Conservation (phyloP, 2,888 invertebrate genomes). For the Lasioglossum oenotherae region DNA sequence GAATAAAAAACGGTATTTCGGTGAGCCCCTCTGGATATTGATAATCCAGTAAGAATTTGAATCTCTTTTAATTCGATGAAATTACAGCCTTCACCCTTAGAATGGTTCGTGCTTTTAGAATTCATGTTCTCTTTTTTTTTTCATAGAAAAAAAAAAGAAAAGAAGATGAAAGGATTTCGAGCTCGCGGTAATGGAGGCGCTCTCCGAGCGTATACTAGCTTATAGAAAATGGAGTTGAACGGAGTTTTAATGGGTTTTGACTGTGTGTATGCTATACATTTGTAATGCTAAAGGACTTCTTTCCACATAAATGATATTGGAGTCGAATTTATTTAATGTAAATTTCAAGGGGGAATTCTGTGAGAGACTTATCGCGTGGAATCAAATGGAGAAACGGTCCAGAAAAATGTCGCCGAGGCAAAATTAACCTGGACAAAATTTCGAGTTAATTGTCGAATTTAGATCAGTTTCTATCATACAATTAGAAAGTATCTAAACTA, state of each 20-base stretch:
- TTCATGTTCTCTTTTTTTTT: neutral
- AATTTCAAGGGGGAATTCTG: neutral
- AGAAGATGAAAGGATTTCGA: neutral
- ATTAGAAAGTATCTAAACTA: neutral
- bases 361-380: neutral
- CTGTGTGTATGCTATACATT: neutral
- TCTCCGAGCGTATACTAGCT: neutral
- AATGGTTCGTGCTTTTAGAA: neutral
- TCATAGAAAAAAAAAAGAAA: neutral
- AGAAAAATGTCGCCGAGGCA: neutral
- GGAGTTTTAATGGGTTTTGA: neutral
- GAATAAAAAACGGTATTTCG: slow-evolving; percentile 11
- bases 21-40: neutral
- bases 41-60: neutral
- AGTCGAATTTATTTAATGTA: neutral
- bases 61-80: neutral
- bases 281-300: neutral
- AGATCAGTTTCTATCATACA: neutral
- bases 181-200: neutral
- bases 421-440: neutral
- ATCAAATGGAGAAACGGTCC: neutral
- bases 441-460: neutral
- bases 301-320: neutral
- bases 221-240: slow-evolving; percentile 1
- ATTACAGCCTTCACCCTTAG: neutral